Evolutionary conservation across 23 tunicate species (phyloP).

Genomic region (Botrylloides violaceus): DNA sequence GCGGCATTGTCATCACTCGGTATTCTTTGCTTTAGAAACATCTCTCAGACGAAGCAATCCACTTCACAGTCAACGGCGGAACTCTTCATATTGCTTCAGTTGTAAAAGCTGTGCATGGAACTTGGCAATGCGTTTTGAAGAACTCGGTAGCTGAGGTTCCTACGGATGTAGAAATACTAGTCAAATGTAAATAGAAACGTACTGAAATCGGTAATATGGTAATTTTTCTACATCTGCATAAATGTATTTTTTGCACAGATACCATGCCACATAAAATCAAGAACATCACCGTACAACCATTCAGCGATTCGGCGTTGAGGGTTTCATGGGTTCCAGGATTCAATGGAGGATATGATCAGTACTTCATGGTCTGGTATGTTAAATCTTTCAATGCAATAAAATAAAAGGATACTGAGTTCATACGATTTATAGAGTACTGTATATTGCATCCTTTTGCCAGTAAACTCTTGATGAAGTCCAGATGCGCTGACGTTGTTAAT

Average conservation of each 20-base stretch:
- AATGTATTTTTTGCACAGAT: conserved; percentile 30
- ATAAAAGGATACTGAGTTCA: no score
- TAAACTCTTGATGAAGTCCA: no score
- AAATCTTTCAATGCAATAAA: no score
- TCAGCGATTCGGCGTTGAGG: conserved; percentile 9
- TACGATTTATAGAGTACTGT: no score
- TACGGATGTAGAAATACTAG: conserved; percentile 27
- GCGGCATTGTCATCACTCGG: no score
- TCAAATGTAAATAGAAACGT: conserved; percentile 29
- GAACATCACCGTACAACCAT: conserved; percentile 25
- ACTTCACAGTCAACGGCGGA: conserved; percentile 30
- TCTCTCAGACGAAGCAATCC: background rate
- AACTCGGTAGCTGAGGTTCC: conserved; percentile 55
- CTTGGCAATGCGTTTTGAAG: conserved; percentile 67
- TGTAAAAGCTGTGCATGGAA: conserved; percentile 48
- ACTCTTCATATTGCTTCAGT: conserved; percentile 34
- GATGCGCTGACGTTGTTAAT: no score
- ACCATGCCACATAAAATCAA: conserved; percentile 57
- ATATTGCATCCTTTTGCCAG: no score
- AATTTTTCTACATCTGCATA: background rate
- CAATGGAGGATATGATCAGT: conserved; percentile 41
- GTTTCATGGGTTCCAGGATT: conserved; percentile 37
- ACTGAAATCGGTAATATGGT: background rate
- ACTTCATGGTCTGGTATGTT: conserved; percentile 38
- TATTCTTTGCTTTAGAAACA: no score